A percentile compares a stretch with the other conserved stretches of the same genome.
Evolutionary conservation across 2,797 vertebrate genomes (phyloP).

Genomic region (Apogon hyalosoma): DNA sequence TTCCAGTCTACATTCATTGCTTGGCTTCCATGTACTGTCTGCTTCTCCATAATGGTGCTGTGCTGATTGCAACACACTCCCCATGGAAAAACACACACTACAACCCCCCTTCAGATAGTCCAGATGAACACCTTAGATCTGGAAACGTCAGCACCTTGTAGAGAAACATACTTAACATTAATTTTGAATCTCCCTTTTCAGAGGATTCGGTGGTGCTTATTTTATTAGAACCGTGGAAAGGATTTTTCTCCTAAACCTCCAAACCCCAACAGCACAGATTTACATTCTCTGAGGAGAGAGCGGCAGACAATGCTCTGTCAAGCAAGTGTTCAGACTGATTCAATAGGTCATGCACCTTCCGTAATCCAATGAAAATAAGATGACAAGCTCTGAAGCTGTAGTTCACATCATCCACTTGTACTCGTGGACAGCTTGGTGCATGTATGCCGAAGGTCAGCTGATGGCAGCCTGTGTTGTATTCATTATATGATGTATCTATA

Average conservation of each 20-base stretch:
- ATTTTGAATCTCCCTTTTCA: neutral
- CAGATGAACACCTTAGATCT: too few species aligned
- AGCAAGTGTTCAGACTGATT: conserved; percentile 39
- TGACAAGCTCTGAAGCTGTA: conserved; percentile 4
- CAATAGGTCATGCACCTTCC: conserved; percentile 34
- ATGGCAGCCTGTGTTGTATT: conserved; percentile 4
- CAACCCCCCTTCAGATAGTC: too few species aligned
- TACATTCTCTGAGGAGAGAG: conserved; percentile 8
- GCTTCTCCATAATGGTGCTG: too few species aligned
- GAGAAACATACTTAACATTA: conserved; percentile 5
- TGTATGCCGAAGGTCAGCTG: conserved; percentile 10
- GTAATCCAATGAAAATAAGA: conserved; percentile 36
- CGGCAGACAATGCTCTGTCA: conserved; percentile 21
- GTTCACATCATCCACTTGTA: conserved; percentile 10
- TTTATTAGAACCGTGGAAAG: conserved; percentile 1
- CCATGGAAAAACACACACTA: too few species aligned
- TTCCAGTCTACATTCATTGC: neutral
- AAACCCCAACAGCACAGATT: neutral
- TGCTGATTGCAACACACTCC: too few species aligned
- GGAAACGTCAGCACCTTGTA: neutral
- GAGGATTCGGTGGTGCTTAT: neutral
- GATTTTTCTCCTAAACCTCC: conserved; percentile 6
- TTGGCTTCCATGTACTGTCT: neutral
- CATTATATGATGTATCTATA: neutral
- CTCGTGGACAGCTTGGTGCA: conserved; percentile 13